These are phyloP conservation scores for Laspeyria flexula DNA, from an alignment of 2,888 invertebrate species.

Conservation along the genomic window DNA sequence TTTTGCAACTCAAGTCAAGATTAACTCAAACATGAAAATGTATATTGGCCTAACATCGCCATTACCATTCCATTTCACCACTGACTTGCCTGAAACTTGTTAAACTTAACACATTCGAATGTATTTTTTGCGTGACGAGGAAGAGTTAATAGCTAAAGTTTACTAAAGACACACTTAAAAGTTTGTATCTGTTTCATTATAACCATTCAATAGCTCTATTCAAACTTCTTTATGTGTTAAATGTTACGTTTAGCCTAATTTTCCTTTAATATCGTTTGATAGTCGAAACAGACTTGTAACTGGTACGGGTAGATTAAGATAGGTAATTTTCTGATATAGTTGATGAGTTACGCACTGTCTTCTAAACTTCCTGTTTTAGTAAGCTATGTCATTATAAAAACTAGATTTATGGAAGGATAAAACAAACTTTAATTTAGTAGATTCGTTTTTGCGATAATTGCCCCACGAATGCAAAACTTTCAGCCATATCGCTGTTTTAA, in stretches of 20 bases:
- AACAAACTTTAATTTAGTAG: constrained; percentile 2
- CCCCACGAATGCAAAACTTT: background rate
- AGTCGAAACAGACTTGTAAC: constrained; percentile 29
- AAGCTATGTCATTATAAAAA: background rate
- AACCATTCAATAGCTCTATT: constrained; percentile 48
- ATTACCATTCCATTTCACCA: background rate
- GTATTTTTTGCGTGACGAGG: constrained; percentile 51
- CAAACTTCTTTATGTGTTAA: constrained; percentile 43
- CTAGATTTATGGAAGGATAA: constrained; percentile 8
- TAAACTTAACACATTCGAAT: constrained; percentile 28
- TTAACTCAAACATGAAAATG: too few relatives aligned
- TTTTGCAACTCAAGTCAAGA: too few relatives aligned
- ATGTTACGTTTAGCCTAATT: constrained; percentile 40
- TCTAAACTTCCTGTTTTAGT: constrained; percentile 7
- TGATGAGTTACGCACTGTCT: constrained; percentile 17
- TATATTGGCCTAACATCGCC: background rate
- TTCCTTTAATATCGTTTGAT: constrained; percentile 20
- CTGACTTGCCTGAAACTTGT: constrained; percentile 26
- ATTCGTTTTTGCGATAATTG: background rate
- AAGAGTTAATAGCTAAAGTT: constrained; percentile 51
- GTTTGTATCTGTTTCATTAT: constrained; percentile 42
- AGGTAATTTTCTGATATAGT: constrained; percentile 12
- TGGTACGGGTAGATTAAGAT: constrained; percentile 31
- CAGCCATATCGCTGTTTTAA: background rate
- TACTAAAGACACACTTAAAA: constrained; percentile 50